A percentile compares a stretch with the other conserved stretches of the same genome.
Evolutionary conservation across 2,113 vertebrate genomes (phyloP).

Genomic region (Erpornis zantholeuca): DNA sequence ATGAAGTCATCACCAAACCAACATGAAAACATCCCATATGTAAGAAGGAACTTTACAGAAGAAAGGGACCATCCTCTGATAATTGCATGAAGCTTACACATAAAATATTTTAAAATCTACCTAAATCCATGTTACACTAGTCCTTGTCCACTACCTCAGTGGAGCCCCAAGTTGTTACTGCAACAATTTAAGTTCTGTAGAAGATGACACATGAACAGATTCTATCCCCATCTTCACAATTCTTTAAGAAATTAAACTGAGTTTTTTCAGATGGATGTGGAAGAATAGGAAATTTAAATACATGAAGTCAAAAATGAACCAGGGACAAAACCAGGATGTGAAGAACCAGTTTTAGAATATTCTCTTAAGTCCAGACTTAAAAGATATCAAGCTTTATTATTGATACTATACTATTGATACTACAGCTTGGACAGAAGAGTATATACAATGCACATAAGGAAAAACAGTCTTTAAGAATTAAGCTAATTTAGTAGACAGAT

Average conservation of each 20-base stretch:
- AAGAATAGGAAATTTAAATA: not conserved
- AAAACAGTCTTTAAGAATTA: not conserved
- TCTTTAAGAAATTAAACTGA: not conserved
- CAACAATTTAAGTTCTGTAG: not conserved
- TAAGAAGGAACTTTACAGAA: not conserved
- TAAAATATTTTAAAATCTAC: not conserved
- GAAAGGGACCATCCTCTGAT: not conserved
- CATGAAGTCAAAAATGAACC: not conserved
- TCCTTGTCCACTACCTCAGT: not conserved
- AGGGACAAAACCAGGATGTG: not conserved
- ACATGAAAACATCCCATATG: not conserved
- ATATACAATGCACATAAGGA: rapidly evolving
- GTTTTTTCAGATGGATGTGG: not conserved
- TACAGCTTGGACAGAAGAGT: not conserved
- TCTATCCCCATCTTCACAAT: not conserved
- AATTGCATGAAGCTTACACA: not conserved
- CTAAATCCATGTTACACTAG: not conserved
- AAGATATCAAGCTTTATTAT: not conserved
- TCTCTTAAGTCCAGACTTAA: not conserved
- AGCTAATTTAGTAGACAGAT: not conserved
- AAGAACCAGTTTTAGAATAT: not conserved
- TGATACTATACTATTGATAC: too few relatives aligned
- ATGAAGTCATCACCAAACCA: not conserved
- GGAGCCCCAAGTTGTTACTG: not conserved
- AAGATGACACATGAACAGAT: not conserved